Percentiles rank a stretch among this genome's conserved stretches.
Conservation (phyloP, 2,113 vertebrate species). For the Theropithecus gelada region DNA sequence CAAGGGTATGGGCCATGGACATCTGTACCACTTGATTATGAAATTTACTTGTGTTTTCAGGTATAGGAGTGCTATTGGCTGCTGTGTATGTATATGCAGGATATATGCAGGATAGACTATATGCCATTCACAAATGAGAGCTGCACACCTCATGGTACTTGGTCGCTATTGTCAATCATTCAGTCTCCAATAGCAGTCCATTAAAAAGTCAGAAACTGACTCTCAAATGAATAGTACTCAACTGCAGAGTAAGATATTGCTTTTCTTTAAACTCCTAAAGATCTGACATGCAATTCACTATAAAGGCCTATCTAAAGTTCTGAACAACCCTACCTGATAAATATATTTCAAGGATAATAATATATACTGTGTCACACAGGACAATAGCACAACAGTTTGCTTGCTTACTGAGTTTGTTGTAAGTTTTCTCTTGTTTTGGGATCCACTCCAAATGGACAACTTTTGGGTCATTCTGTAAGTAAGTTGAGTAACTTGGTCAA, state of each 20-base stretch:
- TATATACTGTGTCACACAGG: rapidly evolving
- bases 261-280: neutral
- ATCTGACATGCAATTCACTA: neutral
- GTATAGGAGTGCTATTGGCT: neutral
- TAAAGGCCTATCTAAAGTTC: neutral
- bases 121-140: no score
- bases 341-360: neutral
- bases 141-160: neutral
- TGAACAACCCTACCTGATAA: neutral
- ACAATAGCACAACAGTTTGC: neutral
- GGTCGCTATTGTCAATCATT: neutral
- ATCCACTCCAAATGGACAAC: neutral
- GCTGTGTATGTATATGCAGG: no score
- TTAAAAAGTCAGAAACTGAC: neutral
- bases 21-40: neutral
- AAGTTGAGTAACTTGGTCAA: neutral
- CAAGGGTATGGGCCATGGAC: neutral
- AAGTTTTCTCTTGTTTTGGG: neutral
- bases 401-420: rapidly evolving
- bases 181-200: neutral
- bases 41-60: neutral
- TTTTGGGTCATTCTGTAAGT: neutral
- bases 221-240: neutral
- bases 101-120: neutral
- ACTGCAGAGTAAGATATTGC: neutral